Evolutionary conservation across 2,888 invertebrate species (phyloP).

Genomic region (Tiphia femorata): DNA sequence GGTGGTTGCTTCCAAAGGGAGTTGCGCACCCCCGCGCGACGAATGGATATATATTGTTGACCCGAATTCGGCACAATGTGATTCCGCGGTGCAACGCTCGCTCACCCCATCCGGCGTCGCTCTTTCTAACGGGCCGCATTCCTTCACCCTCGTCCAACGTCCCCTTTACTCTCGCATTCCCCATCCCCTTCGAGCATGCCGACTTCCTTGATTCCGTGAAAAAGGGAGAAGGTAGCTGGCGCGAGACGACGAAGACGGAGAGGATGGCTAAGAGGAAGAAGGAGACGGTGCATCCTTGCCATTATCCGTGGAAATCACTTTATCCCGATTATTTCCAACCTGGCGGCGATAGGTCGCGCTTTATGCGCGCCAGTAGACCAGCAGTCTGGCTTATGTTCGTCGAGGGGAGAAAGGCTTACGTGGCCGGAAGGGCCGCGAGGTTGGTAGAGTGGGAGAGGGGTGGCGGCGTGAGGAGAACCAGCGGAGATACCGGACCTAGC

Average conservation of each 20-base stretch:
- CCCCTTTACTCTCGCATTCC: neutral
- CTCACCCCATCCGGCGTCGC: neutral
- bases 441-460: too few relatives aligned
- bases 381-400: constrained; percentile 11
- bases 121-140: neutral
- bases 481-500: too few relatives aligned
- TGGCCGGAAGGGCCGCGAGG: constrained; percentile 1
- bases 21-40: too few relatives aligned
- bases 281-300: constrained; percentile 29
- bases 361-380: constrained; percentile 21
- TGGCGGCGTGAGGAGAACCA: too few relatives aligned
- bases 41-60: constrained; percentile 54
- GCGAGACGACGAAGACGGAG: neutral
- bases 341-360: constrained; percentile 49
- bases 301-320: constrained; percentile 58
- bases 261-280: constrained; percentile 10
- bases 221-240: too few relatives aligned
- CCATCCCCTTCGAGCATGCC: too few relatives aligned
- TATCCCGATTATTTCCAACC: constrained; percentile 60
- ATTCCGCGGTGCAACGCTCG: constrained; percentile 29
- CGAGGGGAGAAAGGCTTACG: constrained; percentile 14
- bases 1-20: too few relatives aligned
- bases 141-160: constrained; percentile 5
- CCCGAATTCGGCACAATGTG: constrained; percentile 56
- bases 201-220: too few relatives aligned